These are phyloP conservation scores for Sebastes dallii DNA, from an alignment of 2,797 vertebrate genomes.

Conservation along the genomic window DNA sequence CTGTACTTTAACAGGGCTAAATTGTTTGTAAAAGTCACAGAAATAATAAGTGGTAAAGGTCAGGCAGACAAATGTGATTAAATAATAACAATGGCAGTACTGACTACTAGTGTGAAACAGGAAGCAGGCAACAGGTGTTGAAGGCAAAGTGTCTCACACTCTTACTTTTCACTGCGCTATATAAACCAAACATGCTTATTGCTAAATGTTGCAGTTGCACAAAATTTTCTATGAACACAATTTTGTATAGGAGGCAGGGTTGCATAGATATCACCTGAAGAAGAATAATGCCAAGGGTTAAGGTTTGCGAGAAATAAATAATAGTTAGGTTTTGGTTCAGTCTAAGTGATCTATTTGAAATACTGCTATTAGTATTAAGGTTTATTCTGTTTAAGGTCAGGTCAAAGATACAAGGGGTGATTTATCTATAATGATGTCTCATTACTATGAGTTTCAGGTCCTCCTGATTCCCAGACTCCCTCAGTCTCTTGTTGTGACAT, in stretches of 20 bases:
- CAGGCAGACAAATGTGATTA: neutral
- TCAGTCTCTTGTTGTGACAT: slow-evolving; percentile 55
- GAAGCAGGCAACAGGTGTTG: neutral
- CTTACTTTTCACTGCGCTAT: neutral
- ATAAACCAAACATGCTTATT: neutral
- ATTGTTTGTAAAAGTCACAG: neutral
- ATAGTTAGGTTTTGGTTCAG: neutral
- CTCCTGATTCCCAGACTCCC: slow-evolving; percentile 58
- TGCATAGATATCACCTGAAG: neutral
- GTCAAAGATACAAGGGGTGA: neutral
- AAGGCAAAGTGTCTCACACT: neutral
- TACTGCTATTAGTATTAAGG: neutral
- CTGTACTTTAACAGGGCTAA: neutral
- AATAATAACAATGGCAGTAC: neutral
- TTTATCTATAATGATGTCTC: slow-evolving; percentile 37
- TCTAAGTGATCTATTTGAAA: neutral
- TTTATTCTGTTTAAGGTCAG: neutral
- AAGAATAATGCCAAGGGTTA: no score
- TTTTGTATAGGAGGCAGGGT: neutral
- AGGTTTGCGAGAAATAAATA: no score
- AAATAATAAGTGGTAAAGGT: neutral
- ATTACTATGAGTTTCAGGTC: slow-evolving; percentile 61
- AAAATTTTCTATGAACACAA: neutral
- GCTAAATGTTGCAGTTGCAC: neutral
- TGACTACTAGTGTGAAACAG: neutral